A percentile compares a stretch with the other conserved stretches of the same genome.
These are phyloP conservation scores for Pseudolaguvia tuberculata DNA, from an alignment of 2,113 vertebrate species.

Conservation along the genomic window DNA sequence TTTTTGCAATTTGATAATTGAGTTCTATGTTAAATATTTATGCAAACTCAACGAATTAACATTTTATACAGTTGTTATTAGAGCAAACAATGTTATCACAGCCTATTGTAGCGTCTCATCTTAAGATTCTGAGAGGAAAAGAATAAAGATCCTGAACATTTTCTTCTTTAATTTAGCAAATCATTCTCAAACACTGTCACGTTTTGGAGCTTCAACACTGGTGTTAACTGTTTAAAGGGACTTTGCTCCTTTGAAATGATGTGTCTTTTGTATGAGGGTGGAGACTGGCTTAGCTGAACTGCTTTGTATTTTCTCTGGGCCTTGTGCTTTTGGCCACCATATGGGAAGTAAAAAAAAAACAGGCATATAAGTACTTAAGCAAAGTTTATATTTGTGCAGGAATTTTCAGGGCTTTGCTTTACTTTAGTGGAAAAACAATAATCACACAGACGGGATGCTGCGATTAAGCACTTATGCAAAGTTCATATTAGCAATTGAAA, in stretches of 20 bases:
- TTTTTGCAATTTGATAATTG: not conserved
- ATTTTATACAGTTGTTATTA: not conserved
- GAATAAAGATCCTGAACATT: slow-evolving; percentile 22
- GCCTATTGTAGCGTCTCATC: slow-evolving; percentile 42
- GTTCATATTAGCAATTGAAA: slow-evolving; percentile 78
- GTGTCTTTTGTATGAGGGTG: slow-evolving; percentile 62
- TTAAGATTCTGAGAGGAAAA: slow-evolving; percentile 26
- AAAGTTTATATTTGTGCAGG: slow-evolving; percentile 77
- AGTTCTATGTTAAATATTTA: not conserved
- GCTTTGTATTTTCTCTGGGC: slow-evolving; percentile 67
- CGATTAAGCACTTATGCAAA: slow-evolving; percentile 75
- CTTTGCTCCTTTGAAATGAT: slow-evolving; percentile 64
- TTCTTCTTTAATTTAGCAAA: slow-evolving; percentile 48
- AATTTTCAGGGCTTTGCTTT: slow-evolving; percentile 72
- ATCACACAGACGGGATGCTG: slow-evolving; percentile 62
- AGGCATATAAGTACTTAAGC: slow-evolving; percentile 74
- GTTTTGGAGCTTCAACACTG: slow-evolving; percentile 53
- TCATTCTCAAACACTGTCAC: slow-evolving; percentile 66
- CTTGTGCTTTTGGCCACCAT: slow-evolving; percentile 59
- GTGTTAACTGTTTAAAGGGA: slow-evolving; percentile 67
- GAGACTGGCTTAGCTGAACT: slow-evolving; percentile 62
- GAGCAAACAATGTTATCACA: not conserved
- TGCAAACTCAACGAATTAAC: not conserved
- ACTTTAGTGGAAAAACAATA: slow-evolving; percentile 73
- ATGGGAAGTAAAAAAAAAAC: slow-evolving; percentile 61